These are phyloP conservation scores for Lomographa bimaculata DNA, from an alignment of 2,888 invertebrate species.

Conservation along the genomic window DNA sequence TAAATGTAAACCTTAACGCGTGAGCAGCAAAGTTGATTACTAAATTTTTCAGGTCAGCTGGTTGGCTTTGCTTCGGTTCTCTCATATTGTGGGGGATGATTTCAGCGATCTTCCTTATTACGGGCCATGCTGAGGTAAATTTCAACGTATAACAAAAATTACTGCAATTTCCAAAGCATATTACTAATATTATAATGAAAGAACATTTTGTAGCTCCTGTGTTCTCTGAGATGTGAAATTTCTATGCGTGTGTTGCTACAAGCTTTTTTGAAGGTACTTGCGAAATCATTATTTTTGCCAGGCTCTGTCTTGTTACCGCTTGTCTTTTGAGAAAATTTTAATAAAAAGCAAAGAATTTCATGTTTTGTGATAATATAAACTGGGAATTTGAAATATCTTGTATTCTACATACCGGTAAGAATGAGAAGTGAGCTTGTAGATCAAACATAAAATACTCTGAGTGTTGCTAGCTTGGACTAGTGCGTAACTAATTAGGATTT, in stretches of 20 bases:
- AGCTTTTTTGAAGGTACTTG: slow-evolving; percentile 37
- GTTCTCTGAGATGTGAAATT: slow-evolving; percentile 35
- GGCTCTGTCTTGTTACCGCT: too few species aligned
- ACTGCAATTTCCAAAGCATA: slow-evolving; percentile 21
- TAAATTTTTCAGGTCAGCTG: slow-evolving; percentile 70
- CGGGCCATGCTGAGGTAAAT: slow-evolving; percentile 85
- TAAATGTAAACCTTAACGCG: slow-evolving; percentile 5
- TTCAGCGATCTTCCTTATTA: slow-evolving; percentile 82
- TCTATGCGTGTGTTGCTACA: slow-evolving; percentile 40
- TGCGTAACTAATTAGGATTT: too few species aligned
- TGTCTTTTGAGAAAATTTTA: too few species aligned
- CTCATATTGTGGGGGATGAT: slow-evolving; percentile 84
- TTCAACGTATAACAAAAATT: slow-evolving; percentile 11
- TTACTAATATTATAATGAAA: slow-evolving; percentile 35
- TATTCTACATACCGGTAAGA: too few species aligned
- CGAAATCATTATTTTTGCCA: slow-evolving; percentile 1
- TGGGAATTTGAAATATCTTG: too few species aligned
- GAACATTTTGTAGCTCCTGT: slow-evolving; percentile 35
- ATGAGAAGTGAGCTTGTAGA: too few species aligned
- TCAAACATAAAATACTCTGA: too few species aligned
- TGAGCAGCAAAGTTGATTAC: slow-evolving; percentile 4
- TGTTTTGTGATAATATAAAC: too few species aligned
- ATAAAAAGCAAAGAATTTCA: too few species aligned
- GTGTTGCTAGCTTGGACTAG: too few species aligned
- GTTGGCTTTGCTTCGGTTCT: slow-evolving; percentile 83